Percentiles rank a stretch among this genome's conserved stretches.
Conservation (phyloP, 2,113 vertebrate species). For the Anolis carolinensis region DNA sequence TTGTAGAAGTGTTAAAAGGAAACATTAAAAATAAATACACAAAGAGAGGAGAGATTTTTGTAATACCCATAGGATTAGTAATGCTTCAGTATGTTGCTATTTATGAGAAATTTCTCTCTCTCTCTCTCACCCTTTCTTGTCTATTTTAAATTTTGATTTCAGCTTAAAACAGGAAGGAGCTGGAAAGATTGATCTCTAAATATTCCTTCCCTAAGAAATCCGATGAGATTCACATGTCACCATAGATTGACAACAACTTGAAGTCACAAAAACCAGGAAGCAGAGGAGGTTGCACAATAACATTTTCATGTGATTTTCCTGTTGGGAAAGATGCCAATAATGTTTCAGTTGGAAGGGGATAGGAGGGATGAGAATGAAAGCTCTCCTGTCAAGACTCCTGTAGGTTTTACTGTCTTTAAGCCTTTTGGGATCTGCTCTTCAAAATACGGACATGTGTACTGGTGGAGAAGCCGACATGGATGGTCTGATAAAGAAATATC, state of each 20-base stretch:
- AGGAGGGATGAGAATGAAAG: background rate
- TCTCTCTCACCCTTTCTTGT: background rate
- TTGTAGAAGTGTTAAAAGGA: too few species aligned
- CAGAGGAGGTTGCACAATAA: background rate
- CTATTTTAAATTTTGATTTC: too few species aligned
- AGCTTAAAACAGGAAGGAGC: too few species aligned
- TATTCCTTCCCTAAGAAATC: too few species aligned
- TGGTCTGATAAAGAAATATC: background rate
- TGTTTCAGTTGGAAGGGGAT: background rate
- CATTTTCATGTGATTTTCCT: background rate
- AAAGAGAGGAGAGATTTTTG: too few species aligned
- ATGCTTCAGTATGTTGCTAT: background rate
- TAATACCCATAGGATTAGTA: too few species aligned
- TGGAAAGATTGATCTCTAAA: too few species aligned
- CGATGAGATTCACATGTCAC: too few species aligned
- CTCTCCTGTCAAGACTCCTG: background rate
- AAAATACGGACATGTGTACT: background rate
- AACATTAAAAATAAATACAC: too few species aligned
- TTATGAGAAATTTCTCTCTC: background rate
- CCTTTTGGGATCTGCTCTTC: background rate
- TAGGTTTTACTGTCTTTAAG: background rate
- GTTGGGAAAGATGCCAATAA: background rate
- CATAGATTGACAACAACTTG: too few species aligned
- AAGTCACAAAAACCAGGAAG: background rate
- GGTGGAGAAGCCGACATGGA: background rate